phyloP scores from a whole-genome alignment of 1,140 invertebrate genomes.

The Listronotus bonariensis region DNA sequence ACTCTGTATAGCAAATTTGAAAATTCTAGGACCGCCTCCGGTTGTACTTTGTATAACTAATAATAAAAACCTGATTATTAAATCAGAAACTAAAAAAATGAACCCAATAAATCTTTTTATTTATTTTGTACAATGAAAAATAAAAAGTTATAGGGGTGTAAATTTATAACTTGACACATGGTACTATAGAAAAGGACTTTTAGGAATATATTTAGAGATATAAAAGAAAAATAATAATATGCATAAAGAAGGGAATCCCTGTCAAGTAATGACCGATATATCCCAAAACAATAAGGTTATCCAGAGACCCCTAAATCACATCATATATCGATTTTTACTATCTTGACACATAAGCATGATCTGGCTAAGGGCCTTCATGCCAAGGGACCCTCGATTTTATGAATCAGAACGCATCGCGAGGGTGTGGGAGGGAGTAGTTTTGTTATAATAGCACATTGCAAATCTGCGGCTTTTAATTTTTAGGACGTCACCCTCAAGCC shows the following conservation, averaged over 20 bases:
- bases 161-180: too few species aligned
- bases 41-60: too few species aligned
- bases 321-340: slow-evolving; percentile 22
- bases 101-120: too few species aligned
- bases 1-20: too few species aligned
- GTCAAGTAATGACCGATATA: slow-evolving; percentile 8
- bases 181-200: too few species aligned
- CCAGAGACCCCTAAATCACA: slow-evolving; percentile 12
- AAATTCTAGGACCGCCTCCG: too few species aligned
- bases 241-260: not conserved
- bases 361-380: slow-evolving; percentile 9
- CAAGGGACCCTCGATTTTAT: slow-evolving; percentile 30
- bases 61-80: too few species aligned
- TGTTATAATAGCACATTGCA: slow-evolving; percentile 52
- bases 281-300: slow-evolving; percentile 10
- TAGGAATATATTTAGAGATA: too few species aligned
- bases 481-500: slow-evolving; percentile 52
- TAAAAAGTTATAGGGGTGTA: too few species aligned
- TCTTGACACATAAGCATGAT: slow-evolving; percentile 30
- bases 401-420: slow-evolving; percentile 34
- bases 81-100: too few species aligned
- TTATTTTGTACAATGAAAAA: too few species aligned
- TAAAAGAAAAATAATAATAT: not conserved
- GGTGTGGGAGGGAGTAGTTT: slow-evolving; percentile 40
- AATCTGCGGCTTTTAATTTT: slow-evolving; percentile 57